Base-by-base conservation (phyloP, 2,888 invertebrate genomes). In the Amiota communis region DNA sequence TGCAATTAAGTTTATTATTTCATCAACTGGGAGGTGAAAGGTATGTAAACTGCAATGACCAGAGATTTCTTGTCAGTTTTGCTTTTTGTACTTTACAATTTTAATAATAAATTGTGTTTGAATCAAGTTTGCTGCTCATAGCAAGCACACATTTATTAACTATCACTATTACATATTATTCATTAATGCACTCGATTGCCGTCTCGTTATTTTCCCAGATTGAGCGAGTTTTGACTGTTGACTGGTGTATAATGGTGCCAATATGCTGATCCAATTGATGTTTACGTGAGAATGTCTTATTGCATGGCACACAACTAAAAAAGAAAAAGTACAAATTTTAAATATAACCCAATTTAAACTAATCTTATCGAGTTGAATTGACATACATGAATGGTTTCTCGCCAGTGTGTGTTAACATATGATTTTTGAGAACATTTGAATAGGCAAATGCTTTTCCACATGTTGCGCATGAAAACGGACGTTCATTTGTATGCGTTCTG, bases 371-470 rank as follows among this genome's bases (percentile, higher is more conserved):
- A 17, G n/a, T 3, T 17, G 17, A 57, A n/a, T n/a, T n/a, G 47
- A 79, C 84, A 53, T 82, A 87, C 88, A 86, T 75, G 72, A 88
- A 87, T 36, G 88, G 88, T 67, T 87, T 87, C 75, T 87, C 87
- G 47, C 87, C 89, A 1, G 89, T 90, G 72, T 89, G 89, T 8
- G 89, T 90, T 20, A 90, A 74, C 86, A 89, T 88, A 70, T 89
- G 89, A 78, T 89, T 89, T 46, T 89, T 89, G 1, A 89, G 80
- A 1, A 89, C 89, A 78, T 89, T 89, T 0, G 89, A 89, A 76
- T 89, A 90, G 1, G 89, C 88, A 77, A 89, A 89, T 0, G 89
- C 81, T 79, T 89, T 89, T 4, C 89, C 90, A 74, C 89, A 89
- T 6, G 90, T 90, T 36, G 80, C 74, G 71, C 89, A 89, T 36